Evolutionary conservation across 1,140 invertebrate species (phyloP).

Genomic region (Nephotettix cincticeps): DNA sequence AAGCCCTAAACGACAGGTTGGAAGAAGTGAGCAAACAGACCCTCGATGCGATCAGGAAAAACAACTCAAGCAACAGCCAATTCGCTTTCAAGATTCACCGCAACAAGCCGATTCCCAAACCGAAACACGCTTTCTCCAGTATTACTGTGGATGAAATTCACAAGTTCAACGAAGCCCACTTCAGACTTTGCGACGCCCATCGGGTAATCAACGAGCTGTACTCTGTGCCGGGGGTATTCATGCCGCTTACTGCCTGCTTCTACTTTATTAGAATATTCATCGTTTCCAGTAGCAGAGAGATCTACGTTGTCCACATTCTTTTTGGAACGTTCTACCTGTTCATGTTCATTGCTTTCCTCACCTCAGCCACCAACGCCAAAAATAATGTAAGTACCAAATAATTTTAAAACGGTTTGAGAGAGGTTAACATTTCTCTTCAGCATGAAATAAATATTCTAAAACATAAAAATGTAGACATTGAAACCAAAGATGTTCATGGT

Average conservation of each 20-base stretch:
- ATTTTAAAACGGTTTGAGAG: too few species aligned
- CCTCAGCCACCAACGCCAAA: conserved; percentile 8
- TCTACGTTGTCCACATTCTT: background rate
- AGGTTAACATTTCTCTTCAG: too few species aligned
- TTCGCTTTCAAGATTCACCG: background rate
- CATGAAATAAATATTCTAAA: too few species aligned
- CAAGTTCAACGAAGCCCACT: conserved; percentile 7
- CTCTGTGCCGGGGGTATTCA: background rate
- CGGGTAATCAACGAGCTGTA: background rate
- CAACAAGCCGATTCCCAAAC: background rate
- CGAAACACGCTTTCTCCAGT: background rate
- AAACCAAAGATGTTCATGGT: too few species aligned
- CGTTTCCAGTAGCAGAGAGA: background rate
- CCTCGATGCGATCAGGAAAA: background rate
- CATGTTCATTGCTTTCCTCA: background rate
- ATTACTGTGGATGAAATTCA: conserved; percentile 1
- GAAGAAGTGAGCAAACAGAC: background rate
- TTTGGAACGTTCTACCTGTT: background rate
- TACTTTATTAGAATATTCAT: background rate
- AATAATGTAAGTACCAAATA: background rate
- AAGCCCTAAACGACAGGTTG: background rate
- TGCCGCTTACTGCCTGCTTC: background rate
- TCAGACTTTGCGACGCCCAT: conserved; percentile 6
- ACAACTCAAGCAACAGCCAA: background rate
- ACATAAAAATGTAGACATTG: too few species aligned